phyloP scores from a whole-genome alignment of 2,888 invertebrate genomes.

The Poecilobothrus nobilitatus region DNA sequence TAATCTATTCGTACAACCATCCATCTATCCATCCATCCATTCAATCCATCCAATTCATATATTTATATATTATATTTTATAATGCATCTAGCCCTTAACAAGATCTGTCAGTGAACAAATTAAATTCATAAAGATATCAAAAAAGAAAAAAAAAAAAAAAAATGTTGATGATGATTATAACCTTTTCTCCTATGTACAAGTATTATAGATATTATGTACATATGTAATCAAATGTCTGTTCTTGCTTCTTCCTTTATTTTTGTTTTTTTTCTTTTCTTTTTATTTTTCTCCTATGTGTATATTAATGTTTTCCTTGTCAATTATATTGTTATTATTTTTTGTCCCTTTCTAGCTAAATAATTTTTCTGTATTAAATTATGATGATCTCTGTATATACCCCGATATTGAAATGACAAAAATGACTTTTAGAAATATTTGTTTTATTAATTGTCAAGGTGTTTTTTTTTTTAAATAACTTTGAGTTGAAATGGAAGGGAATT shows the following conservation, averaged over 20 bases:
- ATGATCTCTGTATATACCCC: neutral
- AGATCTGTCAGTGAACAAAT: constrained; percentile 4
- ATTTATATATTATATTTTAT: neutral
- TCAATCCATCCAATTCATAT: neutral
- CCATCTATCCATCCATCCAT: neutral
- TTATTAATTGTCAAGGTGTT: neutral
- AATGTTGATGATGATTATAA: neutral
- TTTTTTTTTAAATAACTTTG: neutral
- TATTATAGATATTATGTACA: no score
- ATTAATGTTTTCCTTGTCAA: neutral
- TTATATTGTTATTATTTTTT: no score
- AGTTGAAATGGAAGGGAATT: no score
- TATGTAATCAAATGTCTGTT: neutral
- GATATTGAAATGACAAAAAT: neutral
- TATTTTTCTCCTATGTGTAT: neutral
- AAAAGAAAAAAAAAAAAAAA: no score
- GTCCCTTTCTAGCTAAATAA: no score
- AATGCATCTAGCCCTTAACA: neutral
- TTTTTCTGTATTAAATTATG: neutral
- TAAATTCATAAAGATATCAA: constrained; percentile 6
- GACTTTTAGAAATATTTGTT: neutral
- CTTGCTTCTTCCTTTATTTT: neutral
- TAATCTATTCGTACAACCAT: no score
- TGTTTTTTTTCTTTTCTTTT: neutral
- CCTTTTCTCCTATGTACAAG: neutral